Percentiles rank a stretch among this genome's conserved stretches.
phyloP scores from a whole-genome alignment of 1,140 invertebrate species.

The Anthonomus grandis region DNA sequence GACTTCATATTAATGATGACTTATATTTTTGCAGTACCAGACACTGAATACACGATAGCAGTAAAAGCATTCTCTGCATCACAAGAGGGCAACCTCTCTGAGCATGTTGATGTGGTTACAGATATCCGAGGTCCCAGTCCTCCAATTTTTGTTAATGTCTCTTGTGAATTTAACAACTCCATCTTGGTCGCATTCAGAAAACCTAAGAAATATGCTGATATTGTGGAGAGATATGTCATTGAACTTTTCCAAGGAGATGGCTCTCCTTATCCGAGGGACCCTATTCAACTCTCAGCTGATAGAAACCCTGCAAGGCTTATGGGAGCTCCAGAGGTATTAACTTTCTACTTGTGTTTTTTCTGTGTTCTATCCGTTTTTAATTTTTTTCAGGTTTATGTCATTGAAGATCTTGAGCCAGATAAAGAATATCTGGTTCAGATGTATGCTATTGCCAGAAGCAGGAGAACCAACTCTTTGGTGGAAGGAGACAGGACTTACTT shows the following conservation, averaged over 20 bases:
- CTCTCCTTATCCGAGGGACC: no score
- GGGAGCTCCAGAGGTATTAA: no score
- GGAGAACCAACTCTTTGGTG: constrained; percentile 62
- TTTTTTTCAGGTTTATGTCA: no score
- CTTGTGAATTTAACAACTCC: constrained; percentile 58
- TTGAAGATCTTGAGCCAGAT: no score
- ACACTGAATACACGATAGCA: constrained; percentile 81
- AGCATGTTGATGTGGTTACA: constrained; percentile 68
- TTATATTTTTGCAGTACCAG: constrained; percentile 62
- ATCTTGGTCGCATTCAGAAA: constrained; percentile 15
- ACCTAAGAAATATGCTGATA: constrained; percentile 8
- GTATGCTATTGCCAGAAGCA: constrained; percentile 66
- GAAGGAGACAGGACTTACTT: constrained; percentile 64
- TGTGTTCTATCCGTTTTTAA: no score
- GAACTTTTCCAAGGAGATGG: constrained; percentile 21
- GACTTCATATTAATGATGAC: background rate
- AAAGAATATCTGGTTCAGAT: no score
- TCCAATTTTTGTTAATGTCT: constrained; percentile 76
- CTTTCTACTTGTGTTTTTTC: no score
- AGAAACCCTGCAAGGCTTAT: no score
- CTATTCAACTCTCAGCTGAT: no score
- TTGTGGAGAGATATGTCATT: constrained; percentile 23
- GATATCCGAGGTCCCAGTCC: constrained; percentile 78
- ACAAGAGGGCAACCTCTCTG: constrained; percentile 71
- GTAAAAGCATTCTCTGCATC: constrained; percentile 73